Evolutionary conservation across 2,888 invertebrate genomes (phyloP).

Genomic region (Podotricha telesiphe): DNA sequence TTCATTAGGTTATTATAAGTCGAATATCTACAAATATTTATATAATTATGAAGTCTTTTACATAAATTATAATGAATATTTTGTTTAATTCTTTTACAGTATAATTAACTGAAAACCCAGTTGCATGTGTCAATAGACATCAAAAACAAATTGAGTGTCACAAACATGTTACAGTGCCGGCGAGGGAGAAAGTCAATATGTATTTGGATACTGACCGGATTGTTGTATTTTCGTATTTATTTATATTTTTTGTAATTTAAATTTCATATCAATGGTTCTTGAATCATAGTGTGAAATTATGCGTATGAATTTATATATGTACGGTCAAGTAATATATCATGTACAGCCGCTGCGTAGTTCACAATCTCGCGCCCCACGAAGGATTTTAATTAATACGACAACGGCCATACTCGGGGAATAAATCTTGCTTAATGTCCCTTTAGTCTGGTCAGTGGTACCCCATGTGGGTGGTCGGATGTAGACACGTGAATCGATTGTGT

Average conservation of each 20-base stretch:
- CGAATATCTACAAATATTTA: too few species aligned
- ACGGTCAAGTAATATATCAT: constrained; percentile 45
- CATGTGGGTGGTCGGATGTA: constrained; percentile 59
- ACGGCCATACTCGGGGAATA: constrained; percentile 66
- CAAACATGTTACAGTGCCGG: constrained; percentile 47
- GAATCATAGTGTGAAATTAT: background rate
- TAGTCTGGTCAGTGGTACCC: constrained; percentile 68
- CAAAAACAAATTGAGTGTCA: constrained; percentile 71
- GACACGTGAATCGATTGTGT: constrained; percentile 63
- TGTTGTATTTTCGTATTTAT: constrained; percentile 30
- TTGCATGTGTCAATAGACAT: constrained; percentile 48
- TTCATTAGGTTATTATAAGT: too few species aligned
- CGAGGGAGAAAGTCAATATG: constrained; percentile 56
- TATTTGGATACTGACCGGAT: constrained; percentile 54
- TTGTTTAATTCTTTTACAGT: background rate
- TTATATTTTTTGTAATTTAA: background rate
- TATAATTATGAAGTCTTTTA: background rate
- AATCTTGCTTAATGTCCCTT: constrained; percentile 82
- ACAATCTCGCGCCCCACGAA: constrained; percentile 55
- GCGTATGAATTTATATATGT: constrained; percentile 51
- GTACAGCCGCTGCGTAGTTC: constrained; percentile 36
- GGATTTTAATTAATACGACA: constrained; percentile 80
- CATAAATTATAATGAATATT: background rate
- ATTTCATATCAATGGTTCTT: background rate
- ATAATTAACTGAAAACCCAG: background rate